Evolutionary conservation across 2,797 vertebrate species (phyloP).

Genomic region (Pitangus sulphuratus): DNA sequence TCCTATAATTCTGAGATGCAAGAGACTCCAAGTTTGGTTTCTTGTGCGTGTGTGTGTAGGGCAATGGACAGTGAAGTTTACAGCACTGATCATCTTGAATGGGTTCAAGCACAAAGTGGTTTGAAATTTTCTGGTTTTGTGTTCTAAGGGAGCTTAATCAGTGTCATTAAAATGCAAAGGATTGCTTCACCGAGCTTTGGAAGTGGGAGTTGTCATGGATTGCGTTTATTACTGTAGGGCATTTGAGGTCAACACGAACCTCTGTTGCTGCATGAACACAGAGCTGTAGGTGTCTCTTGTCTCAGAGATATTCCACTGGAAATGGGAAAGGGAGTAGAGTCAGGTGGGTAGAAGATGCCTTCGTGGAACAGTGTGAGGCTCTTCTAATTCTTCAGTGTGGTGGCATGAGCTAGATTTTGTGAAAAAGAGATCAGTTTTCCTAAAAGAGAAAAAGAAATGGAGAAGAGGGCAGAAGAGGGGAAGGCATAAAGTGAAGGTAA

Average conservation of each 20-base stretch:
- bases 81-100: neutral
- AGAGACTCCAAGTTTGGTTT: neutral
- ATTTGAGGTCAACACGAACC: accelerated
- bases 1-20: neutral
- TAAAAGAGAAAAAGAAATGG: neutral
- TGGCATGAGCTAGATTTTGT: neutral
- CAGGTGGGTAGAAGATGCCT: neutral
- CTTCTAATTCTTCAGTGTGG: neutral
- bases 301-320: neutral
- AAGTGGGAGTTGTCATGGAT: neutral
- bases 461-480: neutral
- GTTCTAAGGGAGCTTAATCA: neutral
- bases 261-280: accelerated
- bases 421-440: neutral
- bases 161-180: neutral
- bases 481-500: neutral
- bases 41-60: neutral
- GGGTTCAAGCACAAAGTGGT: neutral
- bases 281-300: accelerated
- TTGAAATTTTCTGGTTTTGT: neutral
- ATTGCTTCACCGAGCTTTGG: neutral
- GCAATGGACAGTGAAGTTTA: neutral
- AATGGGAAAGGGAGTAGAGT: neutral
- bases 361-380: accelerated
- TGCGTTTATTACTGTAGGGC: neutral